These are phyloP conservation scores for Platalea minor DNA, from an alignment of 2,797 vertebrate species.

Conservation along the genomic window DNA sequence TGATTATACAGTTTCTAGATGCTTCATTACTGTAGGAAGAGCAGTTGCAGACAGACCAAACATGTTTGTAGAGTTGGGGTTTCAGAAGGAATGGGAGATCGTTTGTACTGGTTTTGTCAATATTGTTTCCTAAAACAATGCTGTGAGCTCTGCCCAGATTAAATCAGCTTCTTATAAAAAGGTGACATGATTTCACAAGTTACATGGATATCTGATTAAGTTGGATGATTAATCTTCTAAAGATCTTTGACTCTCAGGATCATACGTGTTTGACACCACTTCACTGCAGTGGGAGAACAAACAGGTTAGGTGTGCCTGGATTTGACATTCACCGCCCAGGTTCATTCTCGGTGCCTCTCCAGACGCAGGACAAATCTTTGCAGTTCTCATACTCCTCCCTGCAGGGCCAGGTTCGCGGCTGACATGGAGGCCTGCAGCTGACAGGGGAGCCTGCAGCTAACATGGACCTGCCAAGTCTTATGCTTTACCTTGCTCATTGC, in stretches of 20 bases:
- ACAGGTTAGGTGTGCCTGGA: neutral
- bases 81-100: neutral
- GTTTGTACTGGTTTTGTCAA: neutral
- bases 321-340: neutral
- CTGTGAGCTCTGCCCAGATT: neutral
- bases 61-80: neutral
- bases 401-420: neutral
- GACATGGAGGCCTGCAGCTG: neutral
- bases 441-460: neutral
- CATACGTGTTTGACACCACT: neutral
- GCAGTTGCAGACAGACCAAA: neutral
- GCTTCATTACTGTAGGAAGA: neutral
- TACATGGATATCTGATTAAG: neutral
- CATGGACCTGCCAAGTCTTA: neutral
- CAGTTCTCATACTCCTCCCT: neutral
- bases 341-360: neutral
- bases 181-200: neutral
- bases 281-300: neutral
- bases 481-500: neutral
- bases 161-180: neutral
- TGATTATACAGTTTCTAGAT: neutral
- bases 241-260: neutral
- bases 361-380: neutral
- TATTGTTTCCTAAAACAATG: neutral
- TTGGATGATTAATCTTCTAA: neutral